Evolutionary conservation across 2,113 vertebrate genomes (phyloP), one percentile per base, ranked within the genome.

Genomic region (Holacanthus passer): DNA sequence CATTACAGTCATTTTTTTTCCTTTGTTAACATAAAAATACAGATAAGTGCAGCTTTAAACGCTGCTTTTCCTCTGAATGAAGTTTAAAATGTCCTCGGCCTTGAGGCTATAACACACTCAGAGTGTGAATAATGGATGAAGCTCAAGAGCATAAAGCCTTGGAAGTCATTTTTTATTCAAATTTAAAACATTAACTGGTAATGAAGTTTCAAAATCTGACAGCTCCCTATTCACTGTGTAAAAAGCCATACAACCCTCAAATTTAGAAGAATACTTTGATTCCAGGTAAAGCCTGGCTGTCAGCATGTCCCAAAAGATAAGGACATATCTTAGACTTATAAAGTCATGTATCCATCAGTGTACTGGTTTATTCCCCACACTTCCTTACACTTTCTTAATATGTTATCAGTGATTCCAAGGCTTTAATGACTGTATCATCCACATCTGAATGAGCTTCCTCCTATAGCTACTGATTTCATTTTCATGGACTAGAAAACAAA

Each of bases 61-160:
- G 17, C 4, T 4, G 16, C 32, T 47, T 29, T 41, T 55, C 2
- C 0, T 1, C 52, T 14, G 16, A 43, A 22, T 29, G 16, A 22
- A 50, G 3, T 14, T n/a, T 48, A 27, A 73, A 37, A 71, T 29
- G 32, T 55, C 16, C 17, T 56, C 52, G n/a, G 10, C 50, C 70
- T 19, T 37, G 14, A 62, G 50, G 56, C 20, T 48, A 35, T 35
- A n/a, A 62, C 16, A 35, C 45, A 37, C 29, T 47, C 19, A 29
- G 17, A 63, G 24, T 22, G n/a, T 64, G 32, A 74, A 63, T 63
- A 63, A 63, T 63, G 10, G 32, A 48, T 62, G 11, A 39, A 19
- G 14, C 12, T 63, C 9, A 19, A 35, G 22, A 27, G 71, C 43
- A 22, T n/a, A 31, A 45, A 45, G 69, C 53, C 58, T 19, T 37